Evolutionary conservation across 2,888 invertebrate species (phyloP).

Genomic region (Cheilosia scutellata): DNA sequence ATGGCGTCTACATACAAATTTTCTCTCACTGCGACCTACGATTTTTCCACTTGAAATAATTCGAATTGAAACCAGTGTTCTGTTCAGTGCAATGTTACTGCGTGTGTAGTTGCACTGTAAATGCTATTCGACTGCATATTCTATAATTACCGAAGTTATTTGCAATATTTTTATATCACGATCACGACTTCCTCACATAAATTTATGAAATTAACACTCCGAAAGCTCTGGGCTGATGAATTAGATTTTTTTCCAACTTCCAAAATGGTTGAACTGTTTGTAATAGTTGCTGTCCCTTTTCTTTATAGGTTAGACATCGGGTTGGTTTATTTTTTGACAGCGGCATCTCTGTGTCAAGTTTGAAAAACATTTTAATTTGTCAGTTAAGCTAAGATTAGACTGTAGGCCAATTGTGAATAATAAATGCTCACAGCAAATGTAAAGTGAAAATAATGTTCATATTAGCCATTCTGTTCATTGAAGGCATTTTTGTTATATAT

Average conservation of each 20-base stretch:
- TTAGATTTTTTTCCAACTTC: slow-evolving; percentile 54
- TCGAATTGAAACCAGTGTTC: slow-evolving; percentile 2
- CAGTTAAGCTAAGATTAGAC: no score
- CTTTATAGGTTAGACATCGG: no score
- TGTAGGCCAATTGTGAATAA: no score
- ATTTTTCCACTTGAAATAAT: slow-evolving; percentile 38
- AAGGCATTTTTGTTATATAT: no score
- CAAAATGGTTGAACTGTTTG: slow-evolving; percentile 42
- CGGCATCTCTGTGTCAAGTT: slow-evolving; percentile 19
- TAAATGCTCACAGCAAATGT: no score
- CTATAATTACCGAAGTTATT: slow-evolving; percentile 12
- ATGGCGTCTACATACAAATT: slow-evolving; percentile 59
- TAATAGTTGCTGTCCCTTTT: slow-evolving; percentile 43
- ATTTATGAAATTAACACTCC: slow-evolving; percentile 51
- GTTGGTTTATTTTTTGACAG: not conserved
- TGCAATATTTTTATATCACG: slow-evolving; percentile 34
- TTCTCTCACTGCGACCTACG: slow-evolving; percentile 41
- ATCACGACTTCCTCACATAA: slow-evolving; percentile 40
- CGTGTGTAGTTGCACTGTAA: slow-evolving; percentile 3
- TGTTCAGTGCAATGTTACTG: slow-evolving; percentile 4
- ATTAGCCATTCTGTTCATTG: no score
- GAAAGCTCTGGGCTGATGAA: slow-evolving; percentile 50
- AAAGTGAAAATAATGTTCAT: no score
- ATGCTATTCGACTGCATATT: slow-evolving; percentile 8
- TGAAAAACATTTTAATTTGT: not conserved